Percentiles rank a stretch among this genome's conserved stretches.
Evolutionary conservation across 2,113 vertebrate genomes (phyloP).

Genomic region (Dascyllus trimaculatus): DNA sequence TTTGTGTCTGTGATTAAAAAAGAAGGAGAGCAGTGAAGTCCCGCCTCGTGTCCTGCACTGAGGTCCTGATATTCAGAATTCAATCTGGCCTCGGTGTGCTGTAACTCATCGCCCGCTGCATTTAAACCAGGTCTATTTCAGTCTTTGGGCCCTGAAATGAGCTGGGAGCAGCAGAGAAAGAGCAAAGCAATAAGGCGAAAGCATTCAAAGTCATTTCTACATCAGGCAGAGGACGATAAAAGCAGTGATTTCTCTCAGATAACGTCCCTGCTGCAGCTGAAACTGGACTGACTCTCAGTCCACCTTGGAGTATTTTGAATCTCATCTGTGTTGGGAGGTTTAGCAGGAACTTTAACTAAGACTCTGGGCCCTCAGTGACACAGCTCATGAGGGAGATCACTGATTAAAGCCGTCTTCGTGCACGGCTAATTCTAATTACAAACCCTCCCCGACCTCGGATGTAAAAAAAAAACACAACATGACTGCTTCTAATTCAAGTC

Average conservation of each 20-base stretch:
- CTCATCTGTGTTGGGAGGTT: neutral
- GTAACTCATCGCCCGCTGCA: slow-evolving; percentile 4
- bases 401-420: slow-evolving; percentile 37
- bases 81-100: neutral
- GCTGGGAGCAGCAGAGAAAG: neutral
- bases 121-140: neutral
- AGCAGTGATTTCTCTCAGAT: neutral
- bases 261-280: neutral
- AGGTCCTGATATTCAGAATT: neutral
- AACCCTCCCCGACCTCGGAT: neutral
- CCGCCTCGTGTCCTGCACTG: too few relatives aligned
- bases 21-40: too few relatives aligned
- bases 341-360: neutral
- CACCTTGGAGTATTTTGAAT: neutral
- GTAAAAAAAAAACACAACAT: slow-evolving; percentile 7
- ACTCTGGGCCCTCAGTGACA: neutral
- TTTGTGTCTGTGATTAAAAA: too few relatives aligned
- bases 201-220: neutral
- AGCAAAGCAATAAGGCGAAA: neutral
- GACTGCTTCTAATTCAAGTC: neutral
- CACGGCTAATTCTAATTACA: slow-evolving; percentile 24
- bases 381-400: neutral
- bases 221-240: neutral
- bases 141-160: neutral
- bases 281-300: neutral